These are phyloP conservation scores for Phocoena sinus DNA, from an alignment of 2,113 vertebrate species.

Conservation along the genomic window DNA sequence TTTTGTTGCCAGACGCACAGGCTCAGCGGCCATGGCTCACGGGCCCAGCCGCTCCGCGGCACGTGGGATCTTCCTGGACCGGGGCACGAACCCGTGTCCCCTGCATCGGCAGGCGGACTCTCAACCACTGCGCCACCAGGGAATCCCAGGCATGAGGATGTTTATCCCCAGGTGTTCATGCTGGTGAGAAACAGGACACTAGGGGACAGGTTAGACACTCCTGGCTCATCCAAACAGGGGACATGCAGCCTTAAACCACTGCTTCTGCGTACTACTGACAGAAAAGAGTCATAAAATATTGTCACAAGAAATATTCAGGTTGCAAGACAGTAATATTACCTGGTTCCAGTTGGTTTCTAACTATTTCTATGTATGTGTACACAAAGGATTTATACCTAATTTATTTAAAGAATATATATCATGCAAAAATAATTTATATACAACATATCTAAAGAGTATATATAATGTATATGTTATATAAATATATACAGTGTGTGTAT, in stretches of 20 bases:
- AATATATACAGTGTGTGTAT: accelerated
- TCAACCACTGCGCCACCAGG: too few relatives aligned
- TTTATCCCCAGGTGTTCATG: accelerated
- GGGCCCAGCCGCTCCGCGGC: too few relatives aligned
- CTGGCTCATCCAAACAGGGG: not conserved
- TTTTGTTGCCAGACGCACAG: too few relatives aligned
- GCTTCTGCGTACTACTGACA: not conserved
- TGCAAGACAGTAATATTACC: not conserved
- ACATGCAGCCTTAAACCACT: accelerated
- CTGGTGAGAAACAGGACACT: not conserved
- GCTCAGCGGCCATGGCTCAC: too few relatives aligned
- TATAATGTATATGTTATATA: not conserved
- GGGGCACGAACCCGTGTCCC: too few relatives aligned
- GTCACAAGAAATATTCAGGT: not conserved
- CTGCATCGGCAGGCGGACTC: too few relatives aligned
- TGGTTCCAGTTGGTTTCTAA: not conserved
- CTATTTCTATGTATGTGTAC: not conserved
- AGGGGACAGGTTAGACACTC: not conserved
- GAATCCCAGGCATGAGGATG: accelerated
- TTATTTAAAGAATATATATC: not conserved
- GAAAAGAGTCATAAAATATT: not conserved
- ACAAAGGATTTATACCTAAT: not conserved
- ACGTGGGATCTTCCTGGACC: too few relatives aligned
- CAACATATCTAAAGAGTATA: not conserved
- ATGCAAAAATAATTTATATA: not conserved